Conservation (phyloP, 2,888 invertebrate genomes). For the Aelia acuminata region DNA sequence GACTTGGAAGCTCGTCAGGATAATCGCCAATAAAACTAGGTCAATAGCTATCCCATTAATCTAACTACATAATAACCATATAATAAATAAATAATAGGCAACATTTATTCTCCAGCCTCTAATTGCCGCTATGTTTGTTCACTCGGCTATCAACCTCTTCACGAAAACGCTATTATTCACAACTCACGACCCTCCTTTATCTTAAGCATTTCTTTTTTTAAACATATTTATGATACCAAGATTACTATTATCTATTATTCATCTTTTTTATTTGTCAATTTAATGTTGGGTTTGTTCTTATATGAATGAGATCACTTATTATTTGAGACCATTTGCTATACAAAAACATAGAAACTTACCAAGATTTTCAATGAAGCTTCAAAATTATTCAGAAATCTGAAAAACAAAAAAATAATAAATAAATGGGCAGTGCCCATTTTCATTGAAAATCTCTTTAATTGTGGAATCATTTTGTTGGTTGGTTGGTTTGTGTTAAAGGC, state of each 20-base stretch:
- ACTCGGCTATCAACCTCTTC: neutral
- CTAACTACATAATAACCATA: slow-evolving; percentile 8
- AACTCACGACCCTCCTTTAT: slow-evolving; percentile 3
- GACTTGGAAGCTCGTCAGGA: neutral
- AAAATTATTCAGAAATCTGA: no score
- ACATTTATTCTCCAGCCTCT: neutral
- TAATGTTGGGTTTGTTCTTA: neutral
- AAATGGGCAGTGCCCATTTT: no score
- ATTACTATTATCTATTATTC: neutral
- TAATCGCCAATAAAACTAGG: neutral
- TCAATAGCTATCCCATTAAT: slow-evolving; percentile 8
- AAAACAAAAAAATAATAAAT: no score
- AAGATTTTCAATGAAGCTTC: no score
- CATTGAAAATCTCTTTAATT: no score
- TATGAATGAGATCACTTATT: neutral
- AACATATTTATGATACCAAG: neutral
- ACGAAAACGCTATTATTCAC: slow-evolving; percentile 16
- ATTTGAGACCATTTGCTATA: no score
- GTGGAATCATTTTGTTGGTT: no score
- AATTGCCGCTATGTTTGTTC: neutral
- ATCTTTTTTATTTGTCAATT: neutral
- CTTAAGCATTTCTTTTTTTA: neutral
- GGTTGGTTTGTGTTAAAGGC: no score
- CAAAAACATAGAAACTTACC: no score
- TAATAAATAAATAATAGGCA: slow-evolving; percentile 13